These are phyloP conservation scores for Rhinopomastus cyanomelas DNA, from an alignment of 2,113 vertebrate species.

Conservation along the genomic window DNA sequence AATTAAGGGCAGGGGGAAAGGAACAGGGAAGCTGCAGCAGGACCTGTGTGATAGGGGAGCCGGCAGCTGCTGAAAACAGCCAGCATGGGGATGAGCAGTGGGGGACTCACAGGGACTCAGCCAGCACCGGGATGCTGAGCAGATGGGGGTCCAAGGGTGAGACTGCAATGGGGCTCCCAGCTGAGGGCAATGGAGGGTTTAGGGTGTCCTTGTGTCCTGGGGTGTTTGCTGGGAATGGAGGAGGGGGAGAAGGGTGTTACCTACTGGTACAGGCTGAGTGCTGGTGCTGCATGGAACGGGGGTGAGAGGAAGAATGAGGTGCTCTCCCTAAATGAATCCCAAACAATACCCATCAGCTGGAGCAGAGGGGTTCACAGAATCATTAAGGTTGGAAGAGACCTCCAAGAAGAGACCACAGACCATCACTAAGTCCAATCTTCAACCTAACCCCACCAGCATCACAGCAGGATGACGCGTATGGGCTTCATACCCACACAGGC, in stretches of 20 bases:
- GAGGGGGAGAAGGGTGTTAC: not conserved
- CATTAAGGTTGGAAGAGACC: too few species aligned
- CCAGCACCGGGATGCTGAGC: not conserved
- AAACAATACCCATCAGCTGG: rapidly evolving
- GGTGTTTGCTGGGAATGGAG: not conserved
- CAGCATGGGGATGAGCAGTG: rapidly evolving
- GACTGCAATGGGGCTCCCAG: not conserved
- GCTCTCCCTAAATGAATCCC: rapidly evolving
- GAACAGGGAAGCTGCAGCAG: not conserved
- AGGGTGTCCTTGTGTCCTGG: not conserved
- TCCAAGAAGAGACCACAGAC: too few species aligned
- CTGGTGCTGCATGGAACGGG: rapidly evolving
- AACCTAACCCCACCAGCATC: not conserved
- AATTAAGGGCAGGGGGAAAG: not conserved
- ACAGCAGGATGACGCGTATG: rapidly evolving
- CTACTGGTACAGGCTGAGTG: not conserved
- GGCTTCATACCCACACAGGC: not conserved
- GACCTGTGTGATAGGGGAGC: not conserved
- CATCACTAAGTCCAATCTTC: too few species aligned
- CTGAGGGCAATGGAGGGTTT: not conserved
- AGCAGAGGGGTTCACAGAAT: not conserved
- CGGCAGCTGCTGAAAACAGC: not conserved
- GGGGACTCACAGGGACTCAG: not conserved
- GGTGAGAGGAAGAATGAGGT: not conserved
- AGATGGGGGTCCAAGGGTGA: not conserved